Base-by-base conservation (phyloP, 92 coral and sea anemone species). In the Nematostella vectensis region DNA sequence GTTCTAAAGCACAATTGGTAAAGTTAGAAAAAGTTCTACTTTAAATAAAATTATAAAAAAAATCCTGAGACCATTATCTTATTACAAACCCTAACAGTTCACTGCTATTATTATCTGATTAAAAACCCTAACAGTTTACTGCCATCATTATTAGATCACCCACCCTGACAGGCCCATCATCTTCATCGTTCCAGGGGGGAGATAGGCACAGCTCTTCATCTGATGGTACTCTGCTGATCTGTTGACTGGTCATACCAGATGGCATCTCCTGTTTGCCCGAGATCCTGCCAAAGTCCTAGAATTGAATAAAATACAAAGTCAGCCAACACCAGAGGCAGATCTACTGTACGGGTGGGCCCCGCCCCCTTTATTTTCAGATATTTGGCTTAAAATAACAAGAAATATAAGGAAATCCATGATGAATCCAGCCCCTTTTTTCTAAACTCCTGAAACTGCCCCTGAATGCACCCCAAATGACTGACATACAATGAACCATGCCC, bases 101-200 rank as follows among this genome's bases (percentile, higher is more conserved):
- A n/a, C 15, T 33, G 8, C 6, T 6, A 6, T 6, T 33, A 33
- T 33, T 33, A 33, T 33, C 40, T 6, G 6, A 33, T 15, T 33
- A 15, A 15, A 33, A 6, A 33, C 6, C 40, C 40, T 33, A 15
- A 33, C n/a, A n/a, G n/a, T n/a, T n/a, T n/a, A n/a, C n/a, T n/a
- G n/a, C n/a, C n/a, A n/a, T n/a, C n/a, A n/a, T n/a, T n/a, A n/a
- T n/a, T n/a, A n/a, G n/a, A n/a, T 33, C 18, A 54, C 94, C 70
- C 52, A 81, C 98, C 79, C 59, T 60, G 19, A 59, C 79, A 23
- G 65, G 77, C 21, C 93, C 96, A 86, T 91, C 98, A 28, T 91
- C 98, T 56, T 77, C 98, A 19, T 82, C 96, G 67, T 63, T 67
- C 85, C 84, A 91, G 50, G 96, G 98, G 29, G 98, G 98, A 25